These are phyloP conservation scores for Enteromius radiatus DNA, from an alignment of 2,797 vertebrate species.

Conservation along the genomic window DNA sequence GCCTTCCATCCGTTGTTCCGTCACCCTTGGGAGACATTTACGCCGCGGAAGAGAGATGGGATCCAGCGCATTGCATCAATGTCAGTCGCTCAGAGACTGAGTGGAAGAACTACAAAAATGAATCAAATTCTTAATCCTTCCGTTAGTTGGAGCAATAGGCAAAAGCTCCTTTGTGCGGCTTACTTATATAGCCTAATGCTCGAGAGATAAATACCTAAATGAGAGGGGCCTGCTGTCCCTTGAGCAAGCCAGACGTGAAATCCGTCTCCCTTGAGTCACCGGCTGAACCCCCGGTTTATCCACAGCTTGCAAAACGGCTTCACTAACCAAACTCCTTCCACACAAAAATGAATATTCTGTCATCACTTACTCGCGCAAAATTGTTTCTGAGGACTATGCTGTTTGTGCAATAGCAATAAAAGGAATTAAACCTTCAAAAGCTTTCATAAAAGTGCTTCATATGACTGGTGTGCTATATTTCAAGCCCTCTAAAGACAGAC, in stretches of 20 bases:
- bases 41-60: conserved; percentile 36
- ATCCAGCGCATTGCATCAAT: conserved; percentile 56
- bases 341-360: neutral
- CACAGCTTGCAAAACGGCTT: conserved; percentile 1
- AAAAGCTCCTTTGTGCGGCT: conserved; percentile 57
- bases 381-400: neutral
- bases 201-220: conserved; percentile 69
- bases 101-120: conserved; percentile 70
- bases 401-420: neutral
- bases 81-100: conserved; percentile 65
- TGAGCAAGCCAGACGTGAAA: conserved; percentile 49
- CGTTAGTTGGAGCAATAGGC: conserved; percentile 65
- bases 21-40: conserved; percentile 64
- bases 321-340: neutral
- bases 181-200: conserved; percentile 66
- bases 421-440: neutral
- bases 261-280: conserved; percentile 54
- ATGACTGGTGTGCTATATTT: neutral
- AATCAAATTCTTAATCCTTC: conserved; percentile 75
- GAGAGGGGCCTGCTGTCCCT: conserved; percentile 56
- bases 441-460: neutral
- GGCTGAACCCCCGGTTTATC: conserved; percentile 29
- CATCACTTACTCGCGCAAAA: neutral
- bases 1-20: conserved; percentile 38
- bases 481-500: neutral